These are phyloP conservation scores for Uropetala carovei DNA, from an alignment of 2,888 invertebrate species.

Conservation along the genomic window DNA sequence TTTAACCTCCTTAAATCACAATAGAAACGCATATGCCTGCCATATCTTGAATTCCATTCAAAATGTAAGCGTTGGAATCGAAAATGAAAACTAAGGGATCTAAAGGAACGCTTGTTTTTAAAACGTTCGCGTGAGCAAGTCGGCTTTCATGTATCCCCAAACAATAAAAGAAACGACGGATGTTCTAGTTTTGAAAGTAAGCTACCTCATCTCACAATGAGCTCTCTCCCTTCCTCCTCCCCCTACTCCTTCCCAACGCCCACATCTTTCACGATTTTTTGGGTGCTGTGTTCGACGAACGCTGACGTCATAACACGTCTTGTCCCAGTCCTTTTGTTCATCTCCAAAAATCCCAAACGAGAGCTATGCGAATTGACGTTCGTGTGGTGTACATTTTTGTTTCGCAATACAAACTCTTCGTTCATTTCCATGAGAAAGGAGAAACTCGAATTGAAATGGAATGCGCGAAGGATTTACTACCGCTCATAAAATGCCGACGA, in stretches of 20 bases:
- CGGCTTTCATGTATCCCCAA: background rate
- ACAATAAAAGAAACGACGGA: background rate
- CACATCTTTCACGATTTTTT: background rate
- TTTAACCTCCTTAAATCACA: no score
- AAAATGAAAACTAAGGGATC: no score
- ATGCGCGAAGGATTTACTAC: no score
- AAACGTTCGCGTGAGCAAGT: no score
- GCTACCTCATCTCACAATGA: background rate
- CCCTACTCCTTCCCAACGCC: background rate
- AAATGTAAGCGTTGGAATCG: no score
- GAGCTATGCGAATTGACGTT: background rate
- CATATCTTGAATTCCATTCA: no score
- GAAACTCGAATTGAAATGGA: no score
- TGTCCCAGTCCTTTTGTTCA: background rate
- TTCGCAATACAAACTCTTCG: background rate
- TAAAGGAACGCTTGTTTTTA: no score
- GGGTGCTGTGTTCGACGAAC: constrained; percentile 10
- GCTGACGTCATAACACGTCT: constrained; percentile 2
- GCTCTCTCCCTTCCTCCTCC: no score
- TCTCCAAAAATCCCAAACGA: background rate
- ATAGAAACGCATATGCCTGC: no score
- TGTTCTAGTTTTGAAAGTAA: background rate
- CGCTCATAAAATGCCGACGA: no score
- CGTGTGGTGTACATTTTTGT: background rate
- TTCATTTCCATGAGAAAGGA: background rate